phyloP scores from a whole-genome alignment of 2,888 invertebrate genomes.

The Bellardia pandia region DNA sequence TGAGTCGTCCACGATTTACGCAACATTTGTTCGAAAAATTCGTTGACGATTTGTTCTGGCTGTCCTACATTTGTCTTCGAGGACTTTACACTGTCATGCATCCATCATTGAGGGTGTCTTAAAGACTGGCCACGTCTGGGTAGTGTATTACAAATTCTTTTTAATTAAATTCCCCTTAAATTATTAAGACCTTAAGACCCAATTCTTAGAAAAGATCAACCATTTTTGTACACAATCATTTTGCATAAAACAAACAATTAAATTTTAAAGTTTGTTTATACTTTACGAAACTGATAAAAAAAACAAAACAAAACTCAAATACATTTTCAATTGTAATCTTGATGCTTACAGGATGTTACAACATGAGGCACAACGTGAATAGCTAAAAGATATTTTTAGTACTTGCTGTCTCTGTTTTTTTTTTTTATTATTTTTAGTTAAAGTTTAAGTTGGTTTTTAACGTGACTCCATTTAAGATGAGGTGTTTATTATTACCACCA shows the following conservation, averaged over 20 bases:
- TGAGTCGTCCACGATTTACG: too few relatives aligned
- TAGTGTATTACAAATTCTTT: too few relatives aligned
- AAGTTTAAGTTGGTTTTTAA: conserved; percentile 42
- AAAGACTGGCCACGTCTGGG: too few relatives aligned
- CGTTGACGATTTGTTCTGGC: too few relatives aligned
- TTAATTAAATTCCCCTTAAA: too few relatives aligned
- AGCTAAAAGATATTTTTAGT: conserved; percentile 15
- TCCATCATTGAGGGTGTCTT: too few relatives aligned
- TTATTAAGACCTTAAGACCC: too few relatives aligned
- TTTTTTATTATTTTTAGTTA: not conserved
- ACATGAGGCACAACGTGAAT: conserved; percentile 62
- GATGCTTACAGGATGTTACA: conserved; percentile 70
- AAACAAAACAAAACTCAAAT: not conserved
- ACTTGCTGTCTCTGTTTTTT: conserved; percentile 33
- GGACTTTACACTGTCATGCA: too few relatives aligned
- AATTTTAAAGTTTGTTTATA: conserved; percentile 43
- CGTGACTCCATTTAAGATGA: conserved; percentile 70
- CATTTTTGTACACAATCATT: not conserved
- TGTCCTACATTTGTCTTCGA: too few relatives aligned
- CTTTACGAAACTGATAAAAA: conserved; percentile 4
- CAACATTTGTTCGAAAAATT: too few relatives aligned
- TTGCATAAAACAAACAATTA: conserved; percentile 47
- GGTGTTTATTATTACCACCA: conserved; percentile 72
- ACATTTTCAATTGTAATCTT: conserved; percentile 57
- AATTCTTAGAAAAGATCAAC: not conserved